Conservation (phyloP, 2,797 vertebrate genomes). For the Odontamblyopus rebecca region DNA sequence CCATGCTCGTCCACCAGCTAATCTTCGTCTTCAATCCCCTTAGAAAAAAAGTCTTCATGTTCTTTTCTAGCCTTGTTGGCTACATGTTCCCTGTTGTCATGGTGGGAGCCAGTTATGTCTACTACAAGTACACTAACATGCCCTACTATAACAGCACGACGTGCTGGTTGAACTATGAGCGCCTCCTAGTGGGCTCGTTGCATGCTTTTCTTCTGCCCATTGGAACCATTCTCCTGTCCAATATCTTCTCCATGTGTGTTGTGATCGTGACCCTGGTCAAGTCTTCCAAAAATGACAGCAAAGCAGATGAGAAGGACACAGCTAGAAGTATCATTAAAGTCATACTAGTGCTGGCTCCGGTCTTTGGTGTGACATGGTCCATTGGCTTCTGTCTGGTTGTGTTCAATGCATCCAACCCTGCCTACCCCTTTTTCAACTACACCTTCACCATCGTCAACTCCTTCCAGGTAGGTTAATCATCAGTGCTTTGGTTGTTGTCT, state of each 20-base stretch:
- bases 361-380: constrained; percentile 83
- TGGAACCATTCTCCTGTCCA: constrained; percentile 70
- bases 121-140: constrained; percentile 46
- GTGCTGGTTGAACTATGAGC: constrained; percentile 75
- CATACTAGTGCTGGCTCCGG: constrained; percentile 76
- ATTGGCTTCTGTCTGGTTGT: constrained; percentile 68
- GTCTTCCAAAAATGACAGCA: constrained; percentile 65
- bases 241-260: constrained; percentile 77
- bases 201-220: constrained; percentile 79
- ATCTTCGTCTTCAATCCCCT: constrained; percentile 82
- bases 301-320: constrained; percentile 71
- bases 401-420: accelerated
- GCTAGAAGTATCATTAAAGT: constrained; percentile 82
- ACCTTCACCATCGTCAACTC: constrained; percentile 80
- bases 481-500: constrained; percentile 5
- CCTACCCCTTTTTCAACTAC: constrained; percentile 33
- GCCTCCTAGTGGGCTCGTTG: constrained; percentile 68
- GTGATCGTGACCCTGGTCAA: constrained; percentile 78
- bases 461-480: constrained; percentile 76
- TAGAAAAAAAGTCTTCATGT: constrained; percentile 77
- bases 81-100: constrained; percentile 73
- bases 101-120: constrained; percentile 72
- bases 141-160: constrained; percentile 24
- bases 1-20: constrained; percentile 82
- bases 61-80: constrained; percentile 75